Evolutionary conservation across 2,888 invertebrate genomes (phyloP), one percentile per base, ranked within the genome.

Genomic region (Drosophila nr. perissopoda): DNA sequence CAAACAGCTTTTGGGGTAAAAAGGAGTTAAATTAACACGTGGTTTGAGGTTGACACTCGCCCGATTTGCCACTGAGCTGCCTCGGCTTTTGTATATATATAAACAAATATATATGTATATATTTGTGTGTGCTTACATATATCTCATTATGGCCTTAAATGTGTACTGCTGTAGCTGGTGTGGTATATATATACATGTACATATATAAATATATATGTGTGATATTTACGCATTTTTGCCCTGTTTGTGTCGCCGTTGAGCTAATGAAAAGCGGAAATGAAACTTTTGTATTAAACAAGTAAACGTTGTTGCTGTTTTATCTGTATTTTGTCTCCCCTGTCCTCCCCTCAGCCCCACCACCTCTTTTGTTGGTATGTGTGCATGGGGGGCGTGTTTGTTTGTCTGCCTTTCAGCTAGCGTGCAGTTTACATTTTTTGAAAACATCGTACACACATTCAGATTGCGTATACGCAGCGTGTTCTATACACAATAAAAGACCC

Each of bases 181-280:
- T 29, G 46, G 21, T 36, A 18, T 7, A 36, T 36, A 36, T 64
- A 34, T 54, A 58, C 53, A 57, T 71, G 38, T 62, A 36, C 36
- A 27, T 34, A 46, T 52, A 52, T 31, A 54, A 40, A 0, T 36
- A 33, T 68, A 53, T 76, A 52, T 67, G 42, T 84, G 76, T 56
- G 70, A 75, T 83, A 87, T 84, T 89, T 87, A 88, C 87, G 87
- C 89, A 88, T 83, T 87, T 87, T 83, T 67, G 71, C 63, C 81
- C 73, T 75, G 82, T 73, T 80, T 88, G 86, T 88, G 88, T 88
- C 86, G 70, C 87, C 83, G 76, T 77, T 74, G 82, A 84, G 88
- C 88, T 88, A 88, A 88, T 88, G 89, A 89, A 88, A 89, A 89
- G 85, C 88, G 88, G 89, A 88, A 88, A 88, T 88, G 89, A 87